These are phyloP conservation scores for Bergia puertoricense DNA, from an alignment of 92 coral and sea anemone species.

Conservation along the genomic window DNA sequence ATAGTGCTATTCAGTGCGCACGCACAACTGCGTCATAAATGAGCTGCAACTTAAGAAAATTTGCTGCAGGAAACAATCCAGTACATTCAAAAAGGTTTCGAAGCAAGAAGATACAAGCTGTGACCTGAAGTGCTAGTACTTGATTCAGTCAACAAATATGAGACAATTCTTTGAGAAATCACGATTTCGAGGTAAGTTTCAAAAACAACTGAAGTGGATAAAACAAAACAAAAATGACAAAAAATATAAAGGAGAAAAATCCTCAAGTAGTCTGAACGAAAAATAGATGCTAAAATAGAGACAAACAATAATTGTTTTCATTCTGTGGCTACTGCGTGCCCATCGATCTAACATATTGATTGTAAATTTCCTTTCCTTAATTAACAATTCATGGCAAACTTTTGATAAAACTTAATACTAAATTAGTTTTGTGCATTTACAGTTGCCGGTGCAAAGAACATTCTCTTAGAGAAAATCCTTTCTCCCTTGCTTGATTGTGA, in stretches of 20 bases:
- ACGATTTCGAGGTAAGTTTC: not conserved
- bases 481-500: slow-evolving; percentile 86
- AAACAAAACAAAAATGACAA: no score
- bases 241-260: no score
- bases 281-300: no score
- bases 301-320: no score
- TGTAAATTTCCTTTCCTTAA: no score
- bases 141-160: not conserved
- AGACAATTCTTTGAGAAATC: not conserved
- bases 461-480: slow-evolving; percentile 78
- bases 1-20: not conserved
- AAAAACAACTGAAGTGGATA: not conserved
- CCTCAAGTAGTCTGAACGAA: not conserved
- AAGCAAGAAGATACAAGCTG: not conserved
- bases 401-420: no score
- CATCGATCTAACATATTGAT: no score
- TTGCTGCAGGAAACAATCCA: not conserved
- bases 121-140: not conserved
- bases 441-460: slow-evolving; percentile 67
- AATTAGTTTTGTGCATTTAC: not conserved
- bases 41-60: not conserved
- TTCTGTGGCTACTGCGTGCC: no score
- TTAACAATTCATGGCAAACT: not conserved
- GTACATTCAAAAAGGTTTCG: not conserved
- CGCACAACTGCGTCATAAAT: not conserved